These are phyloP conservation scores for Agrilus planipennis DNA, from an alignment of 1,140 invertebrate genomes.

Conservation along the genomic window DNA sequence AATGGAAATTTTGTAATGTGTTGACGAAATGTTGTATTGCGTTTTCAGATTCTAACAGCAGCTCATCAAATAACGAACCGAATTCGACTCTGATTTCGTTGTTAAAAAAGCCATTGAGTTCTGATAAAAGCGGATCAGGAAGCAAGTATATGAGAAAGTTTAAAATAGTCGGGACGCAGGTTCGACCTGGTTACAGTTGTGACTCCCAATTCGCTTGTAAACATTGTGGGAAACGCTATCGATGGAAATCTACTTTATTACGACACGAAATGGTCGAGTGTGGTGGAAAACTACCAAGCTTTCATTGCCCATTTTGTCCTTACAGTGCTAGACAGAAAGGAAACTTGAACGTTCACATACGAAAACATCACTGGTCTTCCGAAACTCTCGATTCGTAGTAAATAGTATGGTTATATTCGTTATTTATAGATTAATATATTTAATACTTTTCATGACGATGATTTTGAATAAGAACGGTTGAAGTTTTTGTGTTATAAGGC, in stretches of 20 bases:
- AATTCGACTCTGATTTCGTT: too few relatives aligned
- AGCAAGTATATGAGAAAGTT: constrained; percentile 10
- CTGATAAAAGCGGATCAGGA: too few relatives aligned
- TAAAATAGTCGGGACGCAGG: constrained; percentile 26
- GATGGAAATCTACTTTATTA: constrained; percentile 70
- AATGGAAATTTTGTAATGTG: too few relatives aligned
- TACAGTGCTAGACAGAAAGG: constrained; percentile 27
- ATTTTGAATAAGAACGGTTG: too few relatives aligned
- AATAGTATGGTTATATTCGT: too few relatives aligned
- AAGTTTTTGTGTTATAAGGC: too few relatives aligned
- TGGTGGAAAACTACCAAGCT: constrained; percentile 60
- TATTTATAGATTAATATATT: too few relatives aligned
- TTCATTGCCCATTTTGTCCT: constrained; percentile 39
- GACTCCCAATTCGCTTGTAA: constrained; percentile 64
- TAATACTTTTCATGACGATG: neutral
- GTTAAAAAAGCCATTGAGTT: too few relatives aligned
- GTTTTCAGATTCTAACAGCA: too few relatives aligned
- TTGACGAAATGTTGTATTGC: too few relatives aligned
- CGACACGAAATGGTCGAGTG: constrained; percentile 66
- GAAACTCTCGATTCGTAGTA: too few relatives aligned
- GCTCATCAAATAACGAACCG: too few relatives aligned
- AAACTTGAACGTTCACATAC: constrained; percentile 25
- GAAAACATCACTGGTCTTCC: constrained; percentile 20
- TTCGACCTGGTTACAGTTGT: constrained; percentile 38
- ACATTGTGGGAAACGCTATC: constrained; percentile 67